Percentiles rank a stretch among this genome's conserved stretches.
Conservation (phyloP, 1,140 invertebrate species). For the Pristionchus pacificus region DNA sequence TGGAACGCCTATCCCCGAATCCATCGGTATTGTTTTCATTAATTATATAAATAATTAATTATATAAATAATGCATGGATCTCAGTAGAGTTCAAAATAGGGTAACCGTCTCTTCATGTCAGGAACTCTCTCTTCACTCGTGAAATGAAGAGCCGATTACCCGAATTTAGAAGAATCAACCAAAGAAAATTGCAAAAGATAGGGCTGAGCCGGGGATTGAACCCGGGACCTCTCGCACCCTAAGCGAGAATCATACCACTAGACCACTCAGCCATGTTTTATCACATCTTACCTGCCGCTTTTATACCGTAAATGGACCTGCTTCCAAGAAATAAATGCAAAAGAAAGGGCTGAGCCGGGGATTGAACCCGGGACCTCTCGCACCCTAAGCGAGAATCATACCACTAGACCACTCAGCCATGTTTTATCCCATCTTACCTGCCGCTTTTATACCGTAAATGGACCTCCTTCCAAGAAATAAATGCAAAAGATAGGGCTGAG, state of each 20-base stretch:
- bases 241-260: constrained; percentile 9
- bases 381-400: constrained; percentile 12
- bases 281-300: too few species aligned
- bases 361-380: constrained; percentile 17
- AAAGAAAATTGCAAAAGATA: not conserved
- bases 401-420: not conserved
- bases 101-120: not conserved
- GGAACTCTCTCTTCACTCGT: too few species aligned
- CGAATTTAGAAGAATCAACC: too few species aligned
- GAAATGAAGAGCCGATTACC: too few species aligned
- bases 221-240: constrained; percentile 14
- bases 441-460: too few species aligned
- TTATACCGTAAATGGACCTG: too few species aligned
- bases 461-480: too few species aligned
- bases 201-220: constrained; percentile 7
- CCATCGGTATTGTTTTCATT: not conserved
- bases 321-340: not conserved
- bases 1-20: not conserved
- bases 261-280: not conserved
- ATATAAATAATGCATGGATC: not conserved
- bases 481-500: not conserved
- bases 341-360: not conserved
- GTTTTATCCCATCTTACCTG: too few species aligned
- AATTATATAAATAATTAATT: not conserved
- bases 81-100: not conserved